Evolutionary conservation across 2,888 invertebrate species (phyloP), one percentile per base, ranked within the genome.

Genomic region (Ochropacha duplaris): DNA sequence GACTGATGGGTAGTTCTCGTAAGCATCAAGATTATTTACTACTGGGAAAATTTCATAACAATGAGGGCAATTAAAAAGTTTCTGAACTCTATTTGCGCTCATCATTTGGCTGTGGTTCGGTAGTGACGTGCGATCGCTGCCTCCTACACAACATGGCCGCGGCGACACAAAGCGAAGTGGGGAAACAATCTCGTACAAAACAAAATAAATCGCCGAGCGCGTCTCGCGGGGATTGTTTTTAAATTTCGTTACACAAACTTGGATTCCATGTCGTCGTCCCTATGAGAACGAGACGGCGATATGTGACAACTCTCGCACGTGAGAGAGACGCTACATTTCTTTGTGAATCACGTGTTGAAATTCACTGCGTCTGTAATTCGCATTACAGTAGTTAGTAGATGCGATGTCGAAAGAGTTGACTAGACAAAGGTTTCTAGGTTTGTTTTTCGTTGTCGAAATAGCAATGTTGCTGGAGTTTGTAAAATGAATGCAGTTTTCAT

Each of bases 191-290:
- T 77, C 79, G 76, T 65, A 76, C 78, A 80, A 80, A 83, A 81
- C 83, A 76, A 83, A 84, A 86, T 85, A 84, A 82, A 86, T 86
- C 78, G 82, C 60, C 67, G 77, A 67, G 69, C 76, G 74, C 70
- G 74, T 69, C 81, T 74, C 79, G 65, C 67, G 79, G 79, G 86
- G 79, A 88, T 89, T 88, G 88, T 88, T 89, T 89, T 88, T 87
- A 87, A 89, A 88, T 88, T 86, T 87, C 80, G 86, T 88, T 89
- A 88, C 77, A 73, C 69, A 69, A 78, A 76, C 74, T 77, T 72
- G 69, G 69, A 65, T 68, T 66, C 66, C 69, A 62, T 62, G 66
- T 26, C 60, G 66, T 26, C 60, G 58, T 57, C 57, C 19, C 44
- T 44, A 44, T 44, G 44, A 44, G 64, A 74, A 44, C 39, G 74